A percentile compares a stretch with the other conserved stretches of the same genome.
Evolutionary conservation across 2,888 invertebrate species (phyloP).

Genomic region (Torymus auratus): DNA sequence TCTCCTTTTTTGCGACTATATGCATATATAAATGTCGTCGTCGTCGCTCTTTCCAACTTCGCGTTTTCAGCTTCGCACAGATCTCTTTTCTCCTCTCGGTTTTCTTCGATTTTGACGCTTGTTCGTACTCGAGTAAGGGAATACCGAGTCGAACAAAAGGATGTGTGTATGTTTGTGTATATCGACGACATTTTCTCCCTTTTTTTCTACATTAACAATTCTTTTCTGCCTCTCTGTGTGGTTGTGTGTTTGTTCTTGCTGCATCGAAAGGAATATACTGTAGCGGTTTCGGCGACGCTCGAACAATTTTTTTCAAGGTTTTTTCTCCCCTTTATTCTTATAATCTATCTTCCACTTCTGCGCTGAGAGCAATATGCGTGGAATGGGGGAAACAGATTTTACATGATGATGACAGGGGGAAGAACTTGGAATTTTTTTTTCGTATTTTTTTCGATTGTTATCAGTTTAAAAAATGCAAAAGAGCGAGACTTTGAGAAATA

Average conservation of each 20-base stretch:
- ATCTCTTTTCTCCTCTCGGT: background rate
- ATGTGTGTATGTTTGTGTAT: too few relatives aligned
- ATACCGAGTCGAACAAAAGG: too few relatives aligned
- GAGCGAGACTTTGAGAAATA: slow-evolving; percentile 42
- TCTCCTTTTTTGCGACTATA: background rate
- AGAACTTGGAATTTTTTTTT: slow-evolving; percentile 46
- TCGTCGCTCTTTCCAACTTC: slow-evolving; percentile 20
- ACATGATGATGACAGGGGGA: slow-evolving; percentile 33
- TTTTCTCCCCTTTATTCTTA: background rate
- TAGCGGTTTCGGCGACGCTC: slow-evolving; percentile 9
- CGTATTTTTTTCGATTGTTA: slow-evolving; percentile 1
- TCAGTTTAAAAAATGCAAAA: slow-evolving; percentile 45
- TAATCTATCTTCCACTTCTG: background rate
- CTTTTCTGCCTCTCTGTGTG: background rate
- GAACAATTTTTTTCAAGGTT: background rate
- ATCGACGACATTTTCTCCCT: background rate
- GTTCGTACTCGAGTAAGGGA: background rate
- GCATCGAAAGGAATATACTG: background rate
- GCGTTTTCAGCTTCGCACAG: background rate
- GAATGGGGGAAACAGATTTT: background rate
- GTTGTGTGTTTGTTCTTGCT: background rate
- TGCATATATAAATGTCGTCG: background rate
- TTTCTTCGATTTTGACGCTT: background rate
- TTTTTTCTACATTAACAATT: slow-evolving; percentile 4
- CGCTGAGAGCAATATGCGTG: background rate